phyloP scores from a whole-genome alignment of 2,888 invertebrate species.

The Sthenelais limicola region DNA sequence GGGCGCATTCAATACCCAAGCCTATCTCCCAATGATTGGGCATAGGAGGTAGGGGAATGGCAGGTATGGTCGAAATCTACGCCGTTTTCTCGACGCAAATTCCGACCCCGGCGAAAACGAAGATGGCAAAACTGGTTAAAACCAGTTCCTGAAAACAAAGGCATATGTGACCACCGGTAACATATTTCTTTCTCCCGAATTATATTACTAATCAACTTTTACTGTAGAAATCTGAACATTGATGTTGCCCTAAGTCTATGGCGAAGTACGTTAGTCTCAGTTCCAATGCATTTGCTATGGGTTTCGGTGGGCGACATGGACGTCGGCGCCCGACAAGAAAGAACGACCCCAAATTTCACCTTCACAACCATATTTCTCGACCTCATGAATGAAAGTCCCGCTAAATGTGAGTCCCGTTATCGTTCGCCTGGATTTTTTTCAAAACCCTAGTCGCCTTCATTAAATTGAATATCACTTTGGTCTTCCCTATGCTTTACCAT shows the following conservation, averaged over 20 bases:
- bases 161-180: no score
- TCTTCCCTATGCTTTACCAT: conserved; percentile 41
- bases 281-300: conserved; percentile 41
- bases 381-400: conserved; percentile 68
- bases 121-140: conserved; percentile 34
- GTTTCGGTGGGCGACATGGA: conserved; percentile 36
- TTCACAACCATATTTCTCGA: conserved; percentile 58
- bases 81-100: conserved; percentile 25
- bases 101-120: not conserved
- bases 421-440: conserved; percentile 4
- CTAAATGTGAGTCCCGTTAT: conserved; percentile 57
- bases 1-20: not conserved
- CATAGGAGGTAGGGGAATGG: conserved; percentile 24
- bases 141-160: conserved; percentile 36
- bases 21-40: conserved; percentile 18
- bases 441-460: conserved; percentile 1
- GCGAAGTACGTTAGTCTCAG: conserved; percentile 20
- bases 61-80: not conserved
- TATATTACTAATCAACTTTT: no score
- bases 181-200: no score
- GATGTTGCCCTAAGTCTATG: no score
- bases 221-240: no score
- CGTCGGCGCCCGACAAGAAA: conserved; percentile 32
- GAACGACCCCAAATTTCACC: conserved; percentile 62
- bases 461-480: conserved; percentile 26